Base-by-base conservation (phyloP, 2,797 vertebrate species). In the Chaunax sp. region DNA sequence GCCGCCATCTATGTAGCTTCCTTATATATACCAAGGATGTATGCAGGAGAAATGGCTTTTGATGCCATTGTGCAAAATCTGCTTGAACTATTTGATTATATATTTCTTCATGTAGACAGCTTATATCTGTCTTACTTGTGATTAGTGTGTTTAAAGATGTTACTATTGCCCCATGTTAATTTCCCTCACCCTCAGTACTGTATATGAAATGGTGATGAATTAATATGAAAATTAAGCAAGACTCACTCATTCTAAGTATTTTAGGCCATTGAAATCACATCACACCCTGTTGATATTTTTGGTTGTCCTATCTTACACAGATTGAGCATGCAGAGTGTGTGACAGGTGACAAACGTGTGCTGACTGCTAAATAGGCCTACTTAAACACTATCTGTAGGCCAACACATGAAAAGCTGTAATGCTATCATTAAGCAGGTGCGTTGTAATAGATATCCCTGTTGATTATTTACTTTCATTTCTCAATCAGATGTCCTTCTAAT, bases 191-290 rank as follows among this genome's bases (percentile, higher is more conserved):
- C n/a, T n/a, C n/a, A n/a, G n/a, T n/a, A n/a, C n/a, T n/a, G n/a
- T n/a, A n/a, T n/a, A n/a, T n/a, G n/a, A 35, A 10, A 11, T 10
- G 33, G 14, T 38, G 26, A 19, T 23, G 19, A 5, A n/a, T 10
- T 35, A 11, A 16, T 37, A 10, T 47, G 37, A 14, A 53, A 46
- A 70, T 41, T 26, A 54, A 45, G 23, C 25, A 20, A n/a, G 15
- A 38, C 26, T 65, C 35, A 75, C 78, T 73, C 73, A 52, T 52
- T 33, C 38, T 44, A 46, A 40, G 68, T 86, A 77, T 83, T 80
- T 81, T 75, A 68, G 73, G 61, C 30, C 52, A 68, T 54, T 69
- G 64, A 82, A 85, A 62, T 80, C 45, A 68, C 53, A 72, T 72
- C 64, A 69, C 50, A 50, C 57, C 30, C 18, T 43, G 26, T 19